Evolutionary conservation across 2,888 invertebrate species (phyloP).

Genomic region (Ligdia adustata): DNA sequence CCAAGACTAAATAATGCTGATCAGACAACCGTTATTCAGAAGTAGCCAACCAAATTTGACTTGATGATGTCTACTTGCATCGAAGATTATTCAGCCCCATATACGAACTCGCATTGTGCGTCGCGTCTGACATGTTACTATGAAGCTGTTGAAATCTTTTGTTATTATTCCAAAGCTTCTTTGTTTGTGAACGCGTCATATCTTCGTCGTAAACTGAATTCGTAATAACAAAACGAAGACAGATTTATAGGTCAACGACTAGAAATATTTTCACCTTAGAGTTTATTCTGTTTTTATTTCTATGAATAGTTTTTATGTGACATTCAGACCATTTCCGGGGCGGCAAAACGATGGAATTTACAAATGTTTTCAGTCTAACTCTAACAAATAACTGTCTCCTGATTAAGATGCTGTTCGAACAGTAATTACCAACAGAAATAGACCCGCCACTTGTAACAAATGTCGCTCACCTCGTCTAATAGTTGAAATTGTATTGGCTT

Average conservation of each 20-base stretch:
- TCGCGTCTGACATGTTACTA: no score
- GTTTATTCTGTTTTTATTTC: no score
- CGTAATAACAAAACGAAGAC: background rate
- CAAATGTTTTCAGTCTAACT: background rate
- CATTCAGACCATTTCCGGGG: background rate
- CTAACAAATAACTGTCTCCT: conserved; percentile 23
- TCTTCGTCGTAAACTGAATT: background rate
- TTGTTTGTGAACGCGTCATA: background rate
- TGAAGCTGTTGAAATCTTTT: background rate
- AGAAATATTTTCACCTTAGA: no score
- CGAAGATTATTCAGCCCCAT: no score
- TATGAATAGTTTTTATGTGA: background rate
- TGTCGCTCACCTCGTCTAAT: conserved; percentile 75
- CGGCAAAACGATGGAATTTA: background rate
- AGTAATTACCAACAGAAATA: conserved; percentile 70
- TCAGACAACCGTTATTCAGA: no score
- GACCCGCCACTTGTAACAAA: conserved; percentile 59
- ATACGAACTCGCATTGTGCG: no score
- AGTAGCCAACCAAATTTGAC: no score
- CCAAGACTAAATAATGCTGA: no score
- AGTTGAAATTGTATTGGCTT: conserved; percentile 68
- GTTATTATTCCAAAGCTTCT: background rate
- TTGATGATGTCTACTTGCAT: no score
- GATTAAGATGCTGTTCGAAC: conserved; percentile 22
- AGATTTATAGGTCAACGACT: no score